These are phyloP conservation scores for Catalaphyllia jardinei DNA, from an alignment of 64 coral and sea anemone species.

Conservation along the genomic window DNA sequence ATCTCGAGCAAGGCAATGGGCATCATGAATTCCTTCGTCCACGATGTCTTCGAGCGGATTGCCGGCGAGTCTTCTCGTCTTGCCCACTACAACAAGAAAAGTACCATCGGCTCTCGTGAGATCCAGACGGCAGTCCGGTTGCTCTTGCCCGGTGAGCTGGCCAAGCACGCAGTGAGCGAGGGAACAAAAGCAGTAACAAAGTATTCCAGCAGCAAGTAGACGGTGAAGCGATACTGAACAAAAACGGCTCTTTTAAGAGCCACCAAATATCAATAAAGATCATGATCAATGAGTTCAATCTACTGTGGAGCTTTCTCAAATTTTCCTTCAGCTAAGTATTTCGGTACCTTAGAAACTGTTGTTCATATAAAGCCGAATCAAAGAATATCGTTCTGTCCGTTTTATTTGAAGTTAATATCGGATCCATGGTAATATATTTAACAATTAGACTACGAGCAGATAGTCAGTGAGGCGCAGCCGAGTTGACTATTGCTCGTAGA, in stretches of 20 bases:
- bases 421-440: no score
- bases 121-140: conserved; percentile 23
- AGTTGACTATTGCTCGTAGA: no score
- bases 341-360: no score
- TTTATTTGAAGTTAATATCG: no score
- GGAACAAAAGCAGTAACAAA: conserved; percentile 36
- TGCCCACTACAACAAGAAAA: conserved; percentile 38
- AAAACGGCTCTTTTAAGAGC: conserved; percentile 54
- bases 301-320: no score
- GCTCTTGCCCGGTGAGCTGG: conserved; percentile 21
- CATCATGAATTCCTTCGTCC: conserved; percentile 38
- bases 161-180: conserved; percentile 38
- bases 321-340: no score
- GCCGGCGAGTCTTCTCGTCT: conserved; percentile 34
- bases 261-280: conserved; percentile 13
- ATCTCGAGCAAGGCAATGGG: conserved; percentile 44
- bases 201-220: conserved; percentile 41
- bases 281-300: background rate
- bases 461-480: no score
- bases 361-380: no score
- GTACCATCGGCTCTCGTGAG: conserved; percentile 37
- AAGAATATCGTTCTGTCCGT: no score
- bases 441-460: no score
- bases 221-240: background rate
- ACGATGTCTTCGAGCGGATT: conserved; percentile 39